These are phyloP conservation scores for Callospermophilus lateralis DNA, from an alignment of 2,113 vertebrate genomes.

Conservation along the genomic window DNA sequence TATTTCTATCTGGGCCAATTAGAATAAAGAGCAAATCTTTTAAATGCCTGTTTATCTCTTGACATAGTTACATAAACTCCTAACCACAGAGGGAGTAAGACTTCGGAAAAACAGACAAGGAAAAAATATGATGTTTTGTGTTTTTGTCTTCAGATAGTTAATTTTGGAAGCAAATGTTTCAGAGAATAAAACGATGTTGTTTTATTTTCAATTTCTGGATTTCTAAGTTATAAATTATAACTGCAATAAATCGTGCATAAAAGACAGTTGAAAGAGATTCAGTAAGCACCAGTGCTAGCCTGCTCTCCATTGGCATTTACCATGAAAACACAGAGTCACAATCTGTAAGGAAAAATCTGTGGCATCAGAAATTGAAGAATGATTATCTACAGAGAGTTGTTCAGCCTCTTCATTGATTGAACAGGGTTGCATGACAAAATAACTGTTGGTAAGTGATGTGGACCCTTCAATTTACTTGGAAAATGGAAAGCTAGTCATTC, in stretches of 20 bases:
- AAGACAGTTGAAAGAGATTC: neutral
- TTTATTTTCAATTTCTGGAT: neutral
- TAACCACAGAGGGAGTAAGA: neutral
- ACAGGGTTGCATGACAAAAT: neutral
- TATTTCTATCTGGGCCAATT: neutral
- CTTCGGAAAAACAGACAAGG: neutral
- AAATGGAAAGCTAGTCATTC: slow-evolving; percentile 50
- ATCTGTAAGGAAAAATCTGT: neutral
- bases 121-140: neutral
- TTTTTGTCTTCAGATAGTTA: neutral
- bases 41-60: neutral
- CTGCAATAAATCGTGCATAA: neutral
- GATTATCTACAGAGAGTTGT: neutral
- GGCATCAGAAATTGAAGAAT: slow-evolving; percentile 44
- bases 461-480: neutral
- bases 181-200: neutral
- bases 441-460: neutral
- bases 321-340: neutral
- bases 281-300: neutral
- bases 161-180: neutral
- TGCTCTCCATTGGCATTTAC: neutral
- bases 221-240: neutral
- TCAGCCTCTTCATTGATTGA: neutral
- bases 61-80: neutral
- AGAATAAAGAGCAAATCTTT: neutral